Evolutionary conservation across 2,888 invertebrate genomes (phyloP).

Genomic region (Hipparchia sbordonii): DNA sequence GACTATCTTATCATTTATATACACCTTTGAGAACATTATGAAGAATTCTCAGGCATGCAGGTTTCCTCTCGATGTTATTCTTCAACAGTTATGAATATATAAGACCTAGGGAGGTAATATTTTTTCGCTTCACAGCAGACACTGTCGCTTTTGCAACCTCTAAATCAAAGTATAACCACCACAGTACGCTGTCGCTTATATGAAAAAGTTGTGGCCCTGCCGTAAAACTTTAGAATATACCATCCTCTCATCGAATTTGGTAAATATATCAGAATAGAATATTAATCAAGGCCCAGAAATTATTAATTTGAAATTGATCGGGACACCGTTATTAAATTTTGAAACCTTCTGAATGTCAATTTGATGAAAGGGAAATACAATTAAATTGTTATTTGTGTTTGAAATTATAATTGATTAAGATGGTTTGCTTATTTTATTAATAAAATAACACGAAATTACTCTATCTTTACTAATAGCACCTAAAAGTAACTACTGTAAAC

Average conservation of each 20-base stretch:
- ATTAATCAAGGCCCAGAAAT: not conserved
- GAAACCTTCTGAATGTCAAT: not conserved
- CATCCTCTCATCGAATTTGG: slow-evolving; percentile 1
- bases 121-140: too few species aligned
- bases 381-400: not conserved
- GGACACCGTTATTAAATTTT: not conserved
- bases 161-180: not conserved
- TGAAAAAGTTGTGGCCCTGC: not conserved
- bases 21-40: too few species aligned
- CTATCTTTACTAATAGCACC: too few species aligned
- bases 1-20: too few species aligned
- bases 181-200: not conserved
- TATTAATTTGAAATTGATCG: slow-evolving; percentile 4
- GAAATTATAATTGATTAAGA: not conserved
- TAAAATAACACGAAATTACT: not conserved
- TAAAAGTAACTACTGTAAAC: too few species aligned
- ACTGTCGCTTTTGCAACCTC: too few species aligned
- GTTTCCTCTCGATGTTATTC: too few species aligned
- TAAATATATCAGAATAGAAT: not conserved
- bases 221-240: not conserved
- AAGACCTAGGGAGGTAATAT: too few species aligned
- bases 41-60: too few species aligned
- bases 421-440: not conserved
- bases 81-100: too few species aligned
- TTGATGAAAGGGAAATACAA: not conserved